Conservation (phyloP, 2,113 vertebrate species). For the Gymnarchus niloticus region DNA sequence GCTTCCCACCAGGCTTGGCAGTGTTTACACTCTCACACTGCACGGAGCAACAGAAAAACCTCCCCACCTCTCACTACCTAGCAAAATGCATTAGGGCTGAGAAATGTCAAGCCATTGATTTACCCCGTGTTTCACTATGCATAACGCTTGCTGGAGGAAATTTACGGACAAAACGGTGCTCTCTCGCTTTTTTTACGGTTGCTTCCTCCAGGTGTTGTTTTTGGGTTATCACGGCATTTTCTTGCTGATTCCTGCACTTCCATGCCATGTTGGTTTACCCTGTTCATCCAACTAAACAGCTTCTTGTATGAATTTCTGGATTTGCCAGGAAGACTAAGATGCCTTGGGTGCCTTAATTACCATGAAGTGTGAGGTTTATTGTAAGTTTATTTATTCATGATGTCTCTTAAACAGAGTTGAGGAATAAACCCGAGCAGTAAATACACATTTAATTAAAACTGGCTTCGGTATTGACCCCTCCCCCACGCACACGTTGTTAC, state of each 20-base stretch:
- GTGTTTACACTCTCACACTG: not conserved
- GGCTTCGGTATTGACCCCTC: not conserved
- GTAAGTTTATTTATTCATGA: constrained; percentile 43
- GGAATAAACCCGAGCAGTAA: constrained; percentile 24
- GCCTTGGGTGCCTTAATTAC: constrained; percentile 36
- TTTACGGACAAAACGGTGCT: not conserved
- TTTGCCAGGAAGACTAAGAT: constrained; percentile 31
- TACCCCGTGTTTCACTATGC: constrained; percentile 31
- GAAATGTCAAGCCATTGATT: constrained; percentile 46
- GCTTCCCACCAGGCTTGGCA: not conserved
- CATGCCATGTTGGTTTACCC: constrained; percentile 16
- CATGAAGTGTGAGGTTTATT: constrained; percentile 34
- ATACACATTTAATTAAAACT: constrained; percentile 19
- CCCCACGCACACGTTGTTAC: not conserved
- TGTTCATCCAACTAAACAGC: constrained; percentile 28
- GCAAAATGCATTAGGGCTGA: not conserved
- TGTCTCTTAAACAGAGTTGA: constrained; percentile 24
- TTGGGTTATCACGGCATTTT: constrained; percentile 27
- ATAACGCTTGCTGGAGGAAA: constrained; percentile 27
- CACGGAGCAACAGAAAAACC: not conserved
- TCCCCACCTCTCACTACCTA: not conserved
- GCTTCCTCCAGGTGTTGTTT: constrained; percentile 16
- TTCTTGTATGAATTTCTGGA: constrained; percentile 32
- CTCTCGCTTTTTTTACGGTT: constrained; percentile 12
- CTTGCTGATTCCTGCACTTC: constrained; percentile 28